Evolutionary conservation across 53 echinoderm and acorn worm species (phyloP), one percentile per base, ranked within the genome.

Genomic region (Holothuria leucospilota): DNA sequence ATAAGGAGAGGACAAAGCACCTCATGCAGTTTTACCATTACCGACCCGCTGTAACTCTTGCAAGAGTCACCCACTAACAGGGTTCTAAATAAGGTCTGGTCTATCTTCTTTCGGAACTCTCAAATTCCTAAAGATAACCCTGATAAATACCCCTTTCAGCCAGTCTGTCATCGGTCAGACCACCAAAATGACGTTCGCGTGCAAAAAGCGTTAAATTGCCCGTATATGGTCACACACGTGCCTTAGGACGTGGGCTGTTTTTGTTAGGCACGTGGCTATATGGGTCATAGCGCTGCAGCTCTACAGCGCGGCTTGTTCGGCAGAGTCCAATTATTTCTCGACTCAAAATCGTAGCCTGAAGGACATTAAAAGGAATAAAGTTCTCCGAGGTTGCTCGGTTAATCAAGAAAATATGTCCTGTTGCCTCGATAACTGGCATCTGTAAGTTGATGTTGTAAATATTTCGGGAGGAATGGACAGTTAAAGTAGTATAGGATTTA

Each of bases 201-300:
- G 75, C 75, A 56, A 56, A 56, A 56, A 56, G 56, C 18, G 75
- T 46, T 75, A 52, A 75, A 75, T 75, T 75, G 75, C 75, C 75
- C 75, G n/a, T 75, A 75, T 75, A 75, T 51, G 75, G 75, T 20
- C n/a, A 51, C 52, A 51, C 75, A 52, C 75, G 75, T 75, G 75
- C 75, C 75, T 39, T 41, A 75, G 51, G 51, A 49, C 75, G 51
- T n/a, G 13, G 75, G 49, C 52, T 75, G 52, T 75, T 75, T 46
- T 25, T 41, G n/a, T 49, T 41, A 75, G 75, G 75, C 75, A 75
- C 75, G 75, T 75, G 75, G 75, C 24, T 26, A 75, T 75, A 51
- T 75, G 25, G 75, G 75, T 75, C 75, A 75, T 75, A 75, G 23
- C 25, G 15, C 49, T 49, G 51, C 52, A 51, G 56, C 56, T 56